Conservation (phyloP, 2,113 vertebrate species). For the Xenopus laevis region DNA sequence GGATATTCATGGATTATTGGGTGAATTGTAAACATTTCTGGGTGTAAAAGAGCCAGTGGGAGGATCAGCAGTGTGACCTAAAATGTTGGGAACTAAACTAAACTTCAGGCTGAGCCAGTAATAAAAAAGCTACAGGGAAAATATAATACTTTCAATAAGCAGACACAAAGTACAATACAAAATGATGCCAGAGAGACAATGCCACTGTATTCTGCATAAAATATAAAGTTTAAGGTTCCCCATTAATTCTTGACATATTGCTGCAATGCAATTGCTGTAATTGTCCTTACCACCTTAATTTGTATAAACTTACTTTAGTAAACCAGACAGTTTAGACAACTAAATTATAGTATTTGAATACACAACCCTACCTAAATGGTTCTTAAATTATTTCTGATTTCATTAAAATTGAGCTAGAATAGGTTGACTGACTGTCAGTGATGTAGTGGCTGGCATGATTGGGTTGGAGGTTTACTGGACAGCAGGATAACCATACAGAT, state of each 20-base stretch:
- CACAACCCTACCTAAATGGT: background rate
- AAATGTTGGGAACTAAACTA: too few species aligned
- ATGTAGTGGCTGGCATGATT: background rate
- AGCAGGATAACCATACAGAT: constrained; percentile 13
- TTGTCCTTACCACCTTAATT: background rate
- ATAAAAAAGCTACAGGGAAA: too few species aligned
- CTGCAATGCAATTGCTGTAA: background rate
- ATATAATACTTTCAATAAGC: too few species aligned
- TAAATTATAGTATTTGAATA: background rate
- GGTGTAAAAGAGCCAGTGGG: too few species aligned
- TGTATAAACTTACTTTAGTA: background rate
- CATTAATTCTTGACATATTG: background rate
- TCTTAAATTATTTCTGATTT: background rate
- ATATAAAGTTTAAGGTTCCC: background rate
- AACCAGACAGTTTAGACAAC: background rate
- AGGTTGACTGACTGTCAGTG: background rate
- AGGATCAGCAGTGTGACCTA: too few species aligned
- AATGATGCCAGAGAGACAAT: too few species aligned
- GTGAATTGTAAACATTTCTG: too few species aligned
- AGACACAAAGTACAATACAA: too few species aligned
- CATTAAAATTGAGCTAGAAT: background rate
- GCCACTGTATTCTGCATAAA: too few species aligned
- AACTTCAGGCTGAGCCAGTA: too few species aligned
- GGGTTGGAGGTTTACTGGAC: background rate
- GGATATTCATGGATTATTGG: too few species aligned